A percentile compares a stretch with the other conserved stretches of the same genome.
These are phyloP conservation scores for Myathropa florea DNA, from an alignment of 2,888 invertebrate genomes.

Conservation along the genomic window DNA sequence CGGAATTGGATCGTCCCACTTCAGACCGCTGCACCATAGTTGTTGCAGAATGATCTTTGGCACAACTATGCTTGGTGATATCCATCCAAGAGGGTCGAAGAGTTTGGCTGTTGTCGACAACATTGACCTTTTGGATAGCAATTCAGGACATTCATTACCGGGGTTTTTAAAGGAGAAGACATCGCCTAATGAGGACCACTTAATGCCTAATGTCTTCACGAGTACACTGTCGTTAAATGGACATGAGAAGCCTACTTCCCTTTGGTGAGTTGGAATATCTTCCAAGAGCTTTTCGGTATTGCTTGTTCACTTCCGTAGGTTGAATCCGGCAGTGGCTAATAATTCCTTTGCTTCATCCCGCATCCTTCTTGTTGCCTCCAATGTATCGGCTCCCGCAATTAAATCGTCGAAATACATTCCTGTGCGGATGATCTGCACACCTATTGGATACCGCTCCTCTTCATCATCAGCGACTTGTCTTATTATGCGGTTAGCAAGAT, in stretches of 20 bases:
- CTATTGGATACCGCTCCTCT: constrained; percentile 47
- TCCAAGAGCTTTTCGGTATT: background rate
- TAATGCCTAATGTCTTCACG: background rate
- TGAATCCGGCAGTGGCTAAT: constrained; percentile 14
- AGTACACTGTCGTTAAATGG: background rate
- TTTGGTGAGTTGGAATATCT: constrained; percentile 16
- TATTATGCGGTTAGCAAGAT: no score
- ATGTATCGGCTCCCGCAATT: constrained; percentile 29
- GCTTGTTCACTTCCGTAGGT: constrained; percentile 19
- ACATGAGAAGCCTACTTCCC: no score
- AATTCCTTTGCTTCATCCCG: background rate
- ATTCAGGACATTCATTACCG: background rate
- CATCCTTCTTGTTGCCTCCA: constrained; percentile 11
- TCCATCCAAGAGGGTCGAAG: constrained; percentile 19
- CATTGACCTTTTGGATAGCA: no score
- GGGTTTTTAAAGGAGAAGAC: background rate
- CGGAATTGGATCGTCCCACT: constrained; percentile 23
- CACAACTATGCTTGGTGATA: no score
- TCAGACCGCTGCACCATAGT: background rate
- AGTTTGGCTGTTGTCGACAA: constrained; percentile 10
- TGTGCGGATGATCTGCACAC: constrained; percentile 3
- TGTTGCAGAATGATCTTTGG: no score
- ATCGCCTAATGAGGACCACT: background rate
- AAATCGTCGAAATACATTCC: constrained; percentile 57
- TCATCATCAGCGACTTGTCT: no score